These are phyloP conservation scores for Parazoanthus darwini DNA, from an alignment of 92 coral and sea anemone species.

Conservation along the genomic window DNA sequence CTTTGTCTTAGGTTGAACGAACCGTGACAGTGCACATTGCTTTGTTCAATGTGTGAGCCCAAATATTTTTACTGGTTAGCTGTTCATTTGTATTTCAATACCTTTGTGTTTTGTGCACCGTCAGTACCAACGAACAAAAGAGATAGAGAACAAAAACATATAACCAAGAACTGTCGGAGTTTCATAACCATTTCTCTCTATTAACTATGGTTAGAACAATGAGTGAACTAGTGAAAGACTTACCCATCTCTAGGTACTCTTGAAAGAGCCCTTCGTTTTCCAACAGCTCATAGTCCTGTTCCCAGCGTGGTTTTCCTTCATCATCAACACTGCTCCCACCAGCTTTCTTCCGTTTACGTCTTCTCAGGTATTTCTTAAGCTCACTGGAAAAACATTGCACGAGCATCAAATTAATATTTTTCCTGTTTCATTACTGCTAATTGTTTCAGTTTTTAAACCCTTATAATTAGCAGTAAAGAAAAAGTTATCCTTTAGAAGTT, in stretches of 20 bases:
- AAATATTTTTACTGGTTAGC: no score
- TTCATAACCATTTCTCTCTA: no score
- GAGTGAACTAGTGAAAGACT: conserved; percentile 5
- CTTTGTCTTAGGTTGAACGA: no score
- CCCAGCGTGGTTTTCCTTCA: conserved; percentile 96
- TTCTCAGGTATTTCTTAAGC: conserved; percentile 80
- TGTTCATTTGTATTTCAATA: no score
- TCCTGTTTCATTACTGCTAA: not conserved
- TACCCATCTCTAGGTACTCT: conserved; percentile 98
- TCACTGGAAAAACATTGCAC: conserved; percentile 53
- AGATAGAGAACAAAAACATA: no score
- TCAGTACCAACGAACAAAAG: no score
- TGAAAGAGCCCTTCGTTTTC: conserved; percentile 95
- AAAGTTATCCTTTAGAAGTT: not conserved
- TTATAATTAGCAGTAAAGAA: no score
- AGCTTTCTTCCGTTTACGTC: conserved; percentile 62
- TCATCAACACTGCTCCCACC: conserved; percentile 72
- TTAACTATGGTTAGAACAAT: no score
- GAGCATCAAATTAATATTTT: not conserved
- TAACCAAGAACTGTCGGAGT: no score
- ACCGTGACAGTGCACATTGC: no score
- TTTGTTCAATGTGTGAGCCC: no score
- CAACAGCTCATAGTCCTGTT: conserved; percentile 85
- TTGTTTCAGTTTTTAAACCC: not conserved
- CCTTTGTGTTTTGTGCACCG: no score